phyloP scores from a whole-genome alignment of 2,888 invertebrate genomes.

The Drosophila conformis region DNA sequence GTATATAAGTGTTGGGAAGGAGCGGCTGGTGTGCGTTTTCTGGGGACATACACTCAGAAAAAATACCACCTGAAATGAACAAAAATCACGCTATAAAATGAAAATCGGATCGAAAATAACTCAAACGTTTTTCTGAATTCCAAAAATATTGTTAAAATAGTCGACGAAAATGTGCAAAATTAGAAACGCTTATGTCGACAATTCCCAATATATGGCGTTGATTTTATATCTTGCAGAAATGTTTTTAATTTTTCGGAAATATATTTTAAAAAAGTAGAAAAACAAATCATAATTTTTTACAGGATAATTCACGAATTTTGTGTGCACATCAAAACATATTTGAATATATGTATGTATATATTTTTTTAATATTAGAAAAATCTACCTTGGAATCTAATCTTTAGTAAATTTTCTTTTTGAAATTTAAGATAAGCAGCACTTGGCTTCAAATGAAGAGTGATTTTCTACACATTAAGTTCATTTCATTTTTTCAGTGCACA shows the following conservation, averaged over 20 bases:
- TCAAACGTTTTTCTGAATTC: neutral
- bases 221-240: neutral
- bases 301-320: neutral
- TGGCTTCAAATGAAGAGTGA: neutral
- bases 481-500: neutral
- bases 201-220: neutral
- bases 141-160: neutral
- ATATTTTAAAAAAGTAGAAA: neutral
- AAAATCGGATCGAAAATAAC: neutral
- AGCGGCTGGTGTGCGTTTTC: conserved; percentile 40
- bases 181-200: neutral
- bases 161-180: neutral
- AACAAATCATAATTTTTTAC: neutral
- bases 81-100: neutral
- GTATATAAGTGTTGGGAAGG: neutral
- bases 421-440: neutral
- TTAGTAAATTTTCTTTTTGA: neutral
- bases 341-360: neutral
- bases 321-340: neutral
- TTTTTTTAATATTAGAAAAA: neutral
- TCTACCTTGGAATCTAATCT: neutral
- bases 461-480: neutral
- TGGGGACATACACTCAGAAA: conserved; percentile 32
- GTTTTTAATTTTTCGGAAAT: neutral
- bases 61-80: neutral